phyloP scores from a whole-genome alignment of 2,113 vertebrate genomes.

The Cairina moschata region DNA sequence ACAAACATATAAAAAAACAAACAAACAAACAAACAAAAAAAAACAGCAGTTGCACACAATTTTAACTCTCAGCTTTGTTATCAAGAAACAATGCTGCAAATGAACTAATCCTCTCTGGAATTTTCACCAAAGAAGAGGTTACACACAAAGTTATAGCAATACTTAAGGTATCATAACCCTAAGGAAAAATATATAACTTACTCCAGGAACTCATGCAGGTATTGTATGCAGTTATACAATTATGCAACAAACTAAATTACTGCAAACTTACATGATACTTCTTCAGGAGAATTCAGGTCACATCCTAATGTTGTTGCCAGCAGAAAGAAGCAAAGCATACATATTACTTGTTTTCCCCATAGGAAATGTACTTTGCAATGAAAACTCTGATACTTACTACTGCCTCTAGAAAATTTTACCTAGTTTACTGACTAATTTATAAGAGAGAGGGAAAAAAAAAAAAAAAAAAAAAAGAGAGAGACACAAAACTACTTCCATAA shows the following conservation, averaged over 20 bases:
- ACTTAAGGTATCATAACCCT: fast-evolving
- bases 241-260: not conserved
- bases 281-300: constrained; percentile 75
- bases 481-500: not conserved
- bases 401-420: not conserved
- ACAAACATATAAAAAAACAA: not conserved
- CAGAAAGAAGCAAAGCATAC: constrained; percentile 31
- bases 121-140: not conserved
- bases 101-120: not conserved
- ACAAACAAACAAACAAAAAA: not conserved
- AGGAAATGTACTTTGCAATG: not conserved
- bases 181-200: not conserved
- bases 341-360: constrained; percentile 9
- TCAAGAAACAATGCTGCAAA: not conserved
- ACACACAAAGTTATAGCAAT: not conserved
- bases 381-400: not conserved
- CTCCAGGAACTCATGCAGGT: not conserved
- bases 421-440: not conserved
- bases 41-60: not conserved
- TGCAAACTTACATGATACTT: constrained; percentile 78
- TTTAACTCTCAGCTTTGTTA: not conserved
- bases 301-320: constrained; percentile 72
- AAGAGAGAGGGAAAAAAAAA: not conserved
- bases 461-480: not conserved
- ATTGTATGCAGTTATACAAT: not conserved